Percentiles rank a stretch among this genome's conserved stretches.
Evolutionary conservation across 2,888 invertebrate genomes (phyloP).

Genomic region (Leptopilina drosophilae): DNA sequence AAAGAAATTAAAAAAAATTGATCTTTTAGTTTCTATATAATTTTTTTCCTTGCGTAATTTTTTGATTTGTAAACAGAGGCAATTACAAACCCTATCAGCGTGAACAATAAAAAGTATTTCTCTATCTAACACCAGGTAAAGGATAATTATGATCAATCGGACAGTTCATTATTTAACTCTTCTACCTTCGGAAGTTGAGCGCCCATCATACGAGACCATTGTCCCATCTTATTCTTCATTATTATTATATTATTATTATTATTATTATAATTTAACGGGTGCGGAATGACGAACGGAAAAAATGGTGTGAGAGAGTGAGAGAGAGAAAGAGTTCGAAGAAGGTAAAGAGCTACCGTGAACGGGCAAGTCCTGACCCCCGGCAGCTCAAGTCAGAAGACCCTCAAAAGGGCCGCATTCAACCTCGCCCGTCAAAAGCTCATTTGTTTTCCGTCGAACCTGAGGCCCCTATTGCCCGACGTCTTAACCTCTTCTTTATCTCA

Average conservation of each 20-base stretch:
- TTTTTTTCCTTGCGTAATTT: not conserved
- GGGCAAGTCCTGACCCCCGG: slow-evolving; percentile 67
- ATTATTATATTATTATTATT: slow-evolving; percentile 62
- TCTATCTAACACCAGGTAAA: slow-evolving; percentile 25
- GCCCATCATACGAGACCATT: slow-evolving; percentile 59
- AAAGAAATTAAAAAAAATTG: too few relatives aligned
- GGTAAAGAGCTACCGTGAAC: slow-evolving; percentile 70
- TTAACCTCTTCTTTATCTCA: slow-evolving; percentile 34
- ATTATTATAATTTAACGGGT: slow-evolving; percentile 61
- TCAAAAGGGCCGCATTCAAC: slow-evolving; percentile 50
- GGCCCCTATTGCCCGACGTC: slow-evolving; percentile 27
- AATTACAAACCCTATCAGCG: not conserved
- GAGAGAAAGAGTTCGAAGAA: slow-evolving; percentile 41
- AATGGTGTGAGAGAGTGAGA: slow-evolving; percentile 43
- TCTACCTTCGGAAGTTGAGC: slow-evolving; percentile 50
- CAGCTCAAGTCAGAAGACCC: slow-evolving; percentile 67
- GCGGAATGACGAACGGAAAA: slow-evolving; percentile 49
- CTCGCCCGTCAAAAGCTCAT: slow-evolving; percentile 71
- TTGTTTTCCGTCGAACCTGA: slow-evolving; percentile 65
- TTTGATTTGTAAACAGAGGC: slow-evolving; percentile 22
- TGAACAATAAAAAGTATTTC: slow-evolving; percentile 24
- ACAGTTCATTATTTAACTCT: slow-evolving; percentile 68
- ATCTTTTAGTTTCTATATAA: too few relatives aligned
- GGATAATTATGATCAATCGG: slow-evolving; percentile 67
- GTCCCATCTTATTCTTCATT: slow-evolving; percentile 70